Evolutionary conservation across 2,888 invertebrate genomes (phyloP).

Genomic region (Aphrophora alni): DNA sequence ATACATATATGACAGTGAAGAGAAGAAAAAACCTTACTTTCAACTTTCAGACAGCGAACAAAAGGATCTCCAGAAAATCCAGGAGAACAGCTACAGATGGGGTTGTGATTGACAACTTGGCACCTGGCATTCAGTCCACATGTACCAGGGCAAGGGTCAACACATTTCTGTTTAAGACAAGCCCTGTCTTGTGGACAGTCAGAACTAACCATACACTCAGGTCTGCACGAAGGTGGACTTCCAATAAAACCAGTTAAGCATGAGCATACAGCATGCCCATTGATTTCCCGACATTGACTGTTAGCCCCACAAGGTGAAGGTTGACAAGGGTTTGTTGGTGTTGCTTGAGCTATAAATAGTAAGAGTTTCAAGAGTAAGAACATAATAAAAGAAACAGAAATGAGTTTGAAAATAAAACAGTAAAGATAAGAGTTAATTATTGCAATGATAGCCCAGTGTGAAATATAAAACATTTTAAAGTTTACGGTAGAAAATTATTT

Average conservation of each 20-base stretch:
- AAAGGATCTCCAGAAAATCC: slow-evolving; percentile 72
- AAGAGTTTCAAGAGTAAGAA: too few relatives aligned
- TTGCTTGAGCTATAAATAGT: slow-evolving; percentile 50
- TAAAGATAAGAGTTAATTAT: not conserved
- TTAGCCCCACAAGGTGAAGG: slow-evolving; percentile 73
- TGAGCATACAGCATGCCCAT: slow-evolving; percentile 68
- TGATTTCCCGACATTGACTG: slow-evolving; percentile 67
- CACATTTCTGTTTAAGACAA: slow-evolving; percentile 68
- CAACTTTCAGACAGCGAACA: slow-evolving; percentile 58
- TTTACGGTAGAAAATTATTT: too few relatives aligned
- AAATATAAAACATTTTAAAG: not conserved
- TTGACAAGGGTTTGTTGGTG: slow-evolving; percentile 61
- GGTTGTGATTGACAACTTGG: slow-evolving; percentile 71
- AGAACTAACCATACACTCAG: slow-evolving; percentile 70
- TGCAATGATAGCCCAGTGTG: not conserved
- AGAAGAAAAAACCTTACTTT: slow-evolving; percentile 53
- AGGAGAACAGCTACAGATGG: slow-evolving; percentile 69
- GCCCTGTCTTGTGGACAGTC: slow-evolving; percentile 70
- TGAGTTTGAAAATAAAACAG: slow-evolving; percentile 14
- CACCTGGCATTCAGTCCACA: slow-evolving; percentile 71
- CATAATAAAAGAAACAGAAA: slow-evolving; percentile 42
- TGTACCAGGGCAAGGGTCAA: slow-evolving; percentile 70
- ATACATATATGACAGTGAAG: slow-evolving; percentile 6
- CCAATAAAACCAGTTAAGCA: slow-evolving; percentile 69
- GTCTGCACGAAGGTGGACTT: slow-evolving; percentile 68